Conservation (phyloP, 1,140 invertebrate genomes). For the Thereuonema tuberculata region DNA sequence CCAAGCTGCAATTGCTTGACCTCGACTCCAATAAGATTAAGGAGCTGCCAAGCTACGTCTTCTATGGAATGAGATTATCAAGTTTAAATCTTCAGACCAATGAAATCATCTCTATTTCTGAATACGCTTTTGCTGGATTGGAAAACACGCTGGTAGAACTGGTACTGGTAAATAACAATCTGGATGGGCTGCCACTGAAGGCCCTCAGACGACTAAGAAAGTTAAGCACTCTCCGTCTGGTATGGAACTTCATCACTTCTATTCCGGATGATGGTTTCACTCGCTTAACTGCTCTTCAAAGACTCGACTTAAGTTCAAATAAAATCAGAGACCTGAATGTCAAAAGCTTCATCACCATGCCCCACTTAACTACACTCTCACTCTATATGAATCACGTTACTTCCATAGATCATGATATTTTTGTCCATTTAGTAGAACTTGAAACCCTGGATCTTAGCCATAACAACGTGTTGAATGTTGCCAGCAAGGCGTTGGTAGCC, state of each 20-base stretch:
- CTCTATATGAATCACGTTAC: constrained; percentile 71
- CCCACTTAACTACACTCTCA: constrained; percentile 58
- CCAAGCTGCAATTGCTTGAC: constrained; percentile 56
- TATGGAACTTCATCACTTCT: constrained; percentile 65
- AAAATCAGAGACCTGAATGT: constrained; percentile 56
- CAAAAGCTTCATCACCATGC: constrained; percentile 62
- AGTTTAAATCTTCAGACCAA: constrained; percentile 76
- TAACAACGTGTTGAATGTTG: constrained; percentile 49
- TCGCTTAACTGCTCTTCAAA: constrained; percentile 50
- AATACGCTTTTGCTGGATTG: constrained; percentile 69
- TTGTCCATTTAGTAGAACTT: constrained; percentile 51
- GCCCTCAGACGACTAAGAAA: constrained; percentile 57
- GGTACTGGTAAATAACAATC: constrained; percentile 70
- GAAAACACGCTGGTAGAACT: constrained; percentile 65
- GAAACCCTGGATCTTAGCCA: constrained; percentile 75
- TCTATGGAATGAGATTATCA: constrained; percentile 63
- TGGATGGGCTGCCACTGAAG: constrained; percentile 62
- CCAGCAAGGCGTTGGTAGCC: constrained; percentile 44
- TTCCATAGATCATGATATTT: constrained; percentile 57
- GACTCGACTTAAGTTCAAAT: constrained; percentile 74
- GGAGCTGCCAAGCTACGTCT: constrained; percentile 67
- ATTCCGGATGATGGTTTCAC: constrained; percentile 56
- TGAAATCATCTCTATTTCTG: constrained; percentile 45
- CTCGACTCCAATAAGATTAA: constrained; percentile 72
- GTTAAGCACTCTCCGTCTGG: constrained; percentile 53